Percentiles rank a stretch among this genome's conserved stretches.
phyloP scores from a whole-genome alignment of 2,888 invertebrate genomes.

The Diarsia mendica region DNA sequence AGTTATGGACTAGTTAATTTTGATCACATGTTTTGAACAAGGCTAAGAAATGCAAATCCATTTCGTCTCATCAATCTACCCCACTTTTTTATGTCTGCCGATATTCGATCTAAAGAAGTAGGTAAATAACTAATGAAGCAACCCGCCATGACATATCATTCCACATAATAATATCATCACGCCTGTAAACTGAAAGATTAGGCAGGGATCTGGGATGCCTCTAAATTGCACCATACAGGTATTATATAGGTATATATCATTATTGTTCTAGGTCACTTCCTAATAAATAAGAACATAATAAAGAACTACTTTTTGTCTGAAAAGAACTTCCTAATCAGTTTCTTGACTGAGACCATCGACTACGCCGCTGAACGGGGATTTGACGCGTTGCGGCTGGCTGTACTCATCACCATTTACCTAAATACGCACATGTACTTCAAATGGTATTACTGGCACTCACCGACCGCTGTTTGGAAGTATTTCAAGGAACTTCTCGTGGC shows the following conservation, averaged over 20 bases:
- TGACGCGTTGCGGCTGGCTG: constrained; percentile 76
- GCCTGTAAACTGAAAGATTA: background rate
- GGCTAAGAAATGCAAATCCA: background rate
- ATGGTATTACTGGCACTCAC: constrained; percentile 82
- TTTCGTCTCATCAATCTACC: background rate
- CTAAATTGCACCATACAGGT: background rate
- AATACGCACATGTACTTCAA: constrained; percentile 81
- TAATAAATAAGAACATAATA: constrained; percentile 79
- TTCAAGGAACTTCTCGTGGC: constrained; percentile 84
- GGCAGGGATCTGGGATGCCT: background rate
- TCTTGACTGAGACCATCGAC: constrained; percentile 77
- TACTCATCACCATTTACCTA: constrained; percentile 80
- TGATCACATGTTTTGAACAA: background rate
- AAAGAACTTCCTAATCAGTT: constrained; percentile 75
- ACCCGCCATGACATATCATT: background rate
- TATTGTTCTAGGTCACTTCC: constrained; percentile 67
- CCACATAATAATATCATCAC: background rate
- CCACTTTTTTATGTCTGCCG: background rate
- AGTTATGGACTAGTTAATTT: too few relatives aligned
- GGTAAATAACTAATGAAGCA: background rate
- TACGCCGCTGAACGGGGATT: constrained; percentile 83
- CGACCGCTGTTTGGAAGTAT: constrained; percentile 79
- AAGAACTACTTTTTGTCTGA: constrained; percentile 77
- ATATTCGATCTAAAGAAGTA: background rate
- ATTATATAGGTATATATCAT: too few relatives aligned